Conservation (phyloP, 2,888 invertebrate species). For the Phrixothrix hirtus region DNA sequence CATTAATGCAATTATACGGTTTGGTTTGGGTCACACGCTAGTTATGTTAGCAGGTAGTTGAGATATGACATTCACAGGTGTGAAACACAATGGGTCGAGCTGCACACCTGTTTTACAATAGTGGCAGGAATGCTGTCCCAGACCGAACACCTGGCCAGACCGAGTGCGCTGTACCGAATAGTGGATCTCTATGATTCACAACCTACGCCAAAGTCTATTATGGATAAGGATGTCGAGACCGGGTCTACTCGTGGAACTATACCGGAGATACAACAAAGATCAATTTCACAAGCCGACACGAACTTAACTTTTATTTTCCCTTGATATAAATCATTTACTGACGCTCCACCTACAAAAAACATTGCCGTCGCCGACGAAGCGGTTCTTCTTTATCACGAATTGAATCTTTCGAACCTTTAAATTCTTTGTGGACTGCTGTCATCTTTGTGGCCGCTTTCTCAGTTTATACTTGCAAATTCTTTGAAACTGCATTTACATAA, state of each 20-base stretch:
- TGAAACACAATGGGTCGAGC: slow-evolving; percentile 43
- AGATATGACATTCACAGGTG: slow-evolving; percentile 53
- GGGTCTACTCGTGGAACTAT: slow-evolving; percentile 6
- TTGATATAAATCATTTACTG: slow-evolving; percentile 24
- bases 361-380: slow-evolving; percentile 8
- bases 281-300: slow-evolving; percentile 24
- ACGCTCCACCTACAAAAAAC: slow-evolving; percentile 16
- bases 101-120: slow-evolving; percentile 50
- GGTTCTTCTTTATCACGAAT: slow-evolving; percentile 16
- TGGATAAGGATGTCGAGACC: slow-evolving; percentile 6
- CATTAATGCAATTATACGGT: slow-evolving; percentile 26
- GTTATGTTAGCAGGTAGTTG: slow-evolving; percentile 47
- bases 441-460: slow-evolving; percentile 17
- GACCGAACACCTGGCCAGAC: slow-evolving; percentile 49
- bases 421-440: slow-evolving; percentile 20
- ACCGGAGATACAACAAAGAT: slow-evolving; percentile 21
- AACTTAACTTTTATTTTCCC: slow-evolving; percentile 27
- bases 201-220: slow-evolving; percentile 7
- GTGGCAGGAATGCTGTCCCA: slow-evolving; percentile 50
- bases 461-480: slow-evolving; percentile 10
- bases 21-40: slow-evolving; percentile 31
- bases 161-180: slow-evolving; percentile 31
- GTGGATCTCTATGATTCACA: slow-evolving; percentile 2
- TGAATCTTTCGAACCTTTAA: slow-evolving; percentile 18
- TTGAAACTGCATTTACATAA: slow-evolving; percentile 11